Conservation (phyloP, 1,140 invertebrate species). For the Cardiocondyla obscurior region DNA sequence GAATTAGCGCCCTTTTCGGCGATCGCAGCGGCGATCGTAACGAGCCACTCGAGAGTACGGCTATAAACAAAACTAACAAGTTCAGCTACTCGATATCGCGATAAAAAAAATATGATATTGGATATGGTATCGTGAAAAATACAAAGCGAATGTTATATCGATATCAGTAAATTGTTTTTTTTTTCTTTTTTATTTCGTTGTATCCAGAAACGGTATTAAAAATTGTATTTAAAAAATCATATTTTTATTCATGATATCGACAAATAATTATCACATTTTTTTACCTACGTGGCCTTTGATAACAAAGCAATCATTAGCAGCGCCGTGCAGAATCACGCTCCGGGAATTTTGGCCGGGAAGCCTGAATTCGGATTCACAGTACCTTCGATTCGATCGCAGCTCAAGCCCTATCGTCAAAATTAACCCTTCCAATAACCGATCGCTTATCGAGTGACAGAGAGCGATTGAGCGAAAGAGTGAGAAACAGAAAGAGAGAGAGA, state of each 20-base stretch:
- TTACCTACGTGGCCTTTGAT: background rate
- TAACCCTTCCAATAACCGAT: slow-evolving; percentile 33
- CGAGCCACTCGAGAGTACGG: background rate
- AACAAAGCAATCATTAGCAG: background rate
- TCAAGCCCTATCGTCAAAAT: slow-evolving; percentile 23
- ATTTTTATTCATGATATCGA: background rate
- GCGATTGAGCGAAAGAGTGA: background rate
- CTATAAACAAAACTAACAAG: background rate
- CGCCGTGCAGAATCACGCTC: background rate
- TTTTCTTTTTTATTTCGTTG: no score
- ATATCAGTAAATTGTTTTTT: background rate
- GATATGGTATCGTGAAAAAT: background rate
- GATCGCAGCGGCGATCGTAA: background rate
- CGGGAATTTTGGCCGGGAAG: background rate
- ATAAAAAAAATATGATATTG: background rate
- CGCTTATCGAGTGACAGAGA: slow-evolving; percentile 13
- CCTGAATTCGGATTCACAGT: no score
- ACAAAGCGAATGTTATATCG: background rate
- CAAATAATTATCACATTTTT: background rate
- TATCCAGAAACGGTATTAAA: background rate
- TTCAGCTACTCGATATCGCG: background rate
- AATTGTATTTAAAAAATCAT: background rate
- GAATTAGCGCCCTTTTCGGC: background rate
- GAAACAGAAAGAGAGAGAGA: background rate
- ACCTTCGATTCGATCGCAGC: no score